These are phyloP conservation scores for Lasioglossum malachurum DNA, from an alignment of 2,888 invertebrate species.

Conservation along the genomic window DNA sequence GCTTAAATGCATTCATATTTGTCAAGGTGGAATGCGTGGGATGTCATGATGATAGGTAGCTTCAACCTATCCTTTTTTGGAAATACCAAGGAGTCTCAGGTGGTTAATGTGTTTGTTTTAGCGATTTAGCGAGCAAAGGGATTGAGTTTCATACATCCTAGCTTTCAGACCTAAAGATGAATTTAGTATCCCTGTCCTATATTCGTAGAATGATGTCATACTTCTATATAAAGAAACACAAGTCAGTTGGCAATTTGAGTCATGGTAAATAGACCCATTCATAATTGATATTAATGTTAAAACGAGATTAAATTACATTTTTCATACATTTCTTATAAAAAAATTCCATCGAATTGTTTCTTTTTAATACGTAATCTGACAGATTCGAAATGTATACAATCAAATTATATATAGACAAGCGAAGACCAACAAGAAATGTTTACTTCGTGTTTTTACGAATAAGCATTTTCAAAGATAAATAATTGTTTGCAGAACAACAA, in stretches of 20 bases:
- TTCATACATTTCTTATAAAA: neutral
- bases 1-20: constrained; percentile 37
- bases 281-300: constrained; percentile 25
- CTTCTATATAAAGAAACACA: constrained; percentile 72
- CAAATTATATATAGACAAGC: neutral
- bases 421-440: neutral
- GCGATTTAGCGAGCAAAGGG: constrained; percentile 22
- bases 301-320: constrained; percentile 6
- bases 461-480: neutral
- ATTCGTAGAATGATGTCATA: constrained; percentile 71
- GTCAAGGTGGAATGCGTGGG: constrained; percentile 51
- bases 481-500: neutral
- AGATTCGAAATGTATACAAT: constrained; percentile 26
- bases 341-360: neutral
- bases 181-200: constrained; percentile 65
- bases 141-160: constrained; percentile 60
- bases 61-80: constrained; percentile 64
- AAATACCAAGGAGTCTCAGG: constrained; percentile 18
- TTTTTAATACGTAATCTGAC: constrained; percentile 5
- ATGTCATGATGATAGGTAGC: constrained; percentile 42
- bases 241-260: constrained; percentile 55
- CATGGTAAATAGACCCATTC: constrained; percentile 31
- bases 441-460: neutral
- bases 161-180: constrained; percentile 58
- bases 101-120: constrained; percentile 14